Percentiles rank a stretch among this genome's conserved stretches.
phyloP scores from a whole-genome alignment of 2,797 vertebrate genomes.

The Propithecus deckenii region DNA sequence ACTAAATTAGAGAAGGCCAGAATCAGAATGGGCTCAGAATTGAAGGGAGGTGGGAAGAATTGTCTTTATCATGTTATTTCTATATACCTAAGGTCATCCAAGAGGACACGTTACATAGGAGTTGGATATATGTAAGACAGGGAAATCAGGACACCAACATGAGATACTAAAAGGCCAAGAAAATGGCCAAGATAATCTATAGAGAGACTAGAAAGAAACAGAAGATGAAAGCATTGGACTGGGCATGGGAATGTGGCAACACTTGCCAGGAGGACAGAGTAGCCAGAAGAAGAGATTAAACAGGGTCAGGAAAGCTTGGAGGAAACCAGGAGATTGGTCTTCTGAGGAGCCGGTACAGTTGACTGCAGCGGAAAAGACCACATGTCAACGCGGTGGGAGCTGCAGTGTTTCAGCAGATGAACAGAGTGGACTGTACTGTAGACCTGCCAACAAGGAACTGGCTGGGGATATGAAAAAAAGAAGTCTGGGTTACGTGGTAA shows the following conservation, averaged over 20 bases:
- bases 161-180: neutral
- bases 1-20: neutral
- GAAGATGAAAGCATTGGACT: fast-evolving
- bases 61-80: neutral
- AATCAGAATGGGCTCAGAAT: neutral
- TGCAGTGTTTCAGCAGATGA: neutral
- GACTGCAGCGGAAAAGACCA: neutral
- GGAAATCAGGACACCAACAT: neutral
- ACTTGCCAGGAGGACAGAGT: neutral
- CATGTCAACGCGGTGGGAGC: fast-evolving
- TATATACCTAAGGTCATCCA: neutral
- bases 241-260: fast-evolving
- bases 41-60: too few relatives aligned
- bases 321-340: neutral
- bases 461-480: too few relatives aligned
- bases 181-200: too few relatives aligned
- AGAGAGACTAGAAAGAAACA: neutral
- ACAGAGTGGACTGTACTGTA: neutral
- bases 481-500: neutral
- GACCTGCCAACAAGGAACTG: neutral
- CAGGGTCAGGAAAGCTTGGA: neutral
- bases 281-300: neutral
- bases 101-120: neutral
- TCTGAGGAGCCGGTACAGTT: neutral
- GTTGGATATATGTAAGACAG: neutral